A percentile compares a stretch with the other conserved stretches of the same genome.
These are phyloP conservation scores for Poeciliopsis prolifica DNA, from an alignment of 2,113 vertebrate genomes.

Conservation along the genomic window DNA sequence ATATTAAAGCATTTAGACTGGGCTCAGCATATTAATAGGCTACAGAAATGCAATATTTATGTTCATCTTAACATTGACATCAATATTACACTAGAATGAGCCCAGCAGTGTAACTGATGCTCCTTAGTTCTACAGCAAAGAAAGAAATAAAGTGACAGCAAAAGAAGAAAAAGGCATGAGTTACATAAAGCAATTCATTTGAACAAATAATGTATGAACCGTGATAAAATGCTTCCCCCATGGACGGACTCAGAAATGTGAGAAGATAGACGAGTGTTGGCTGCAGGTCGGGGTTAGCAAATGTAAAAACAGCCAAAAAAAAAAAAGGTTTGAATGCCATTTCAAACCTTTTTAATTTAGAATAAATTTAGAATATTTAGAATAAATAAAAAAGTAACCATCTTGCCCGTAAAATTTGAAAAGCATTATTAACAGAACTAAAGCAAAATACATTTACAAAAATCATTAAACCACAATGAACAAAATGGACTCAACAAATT, in stretches of 20 bases:
- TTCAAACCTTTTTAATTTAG: background rate
- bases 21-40: slow-evolving; percentile 60
- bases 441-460: background rate
- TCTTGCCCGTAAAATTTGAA: background rate
- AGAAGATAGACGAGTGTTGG: background rate
- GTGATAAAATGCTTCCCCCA: background rate
- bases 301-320: no score
- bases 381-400: background rate
- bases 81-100: slow-evolving; percentile 69
- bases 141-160: slow-evolving; percentile 20
- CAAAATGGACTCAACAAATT: background rate
- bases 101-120: slow-evolving; percentile 29
- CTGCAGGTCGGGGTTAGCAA: no score
- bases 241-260: background rate
- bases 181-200: background rate
- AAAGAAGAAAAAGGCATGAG: background rate
- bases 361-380: background rate
- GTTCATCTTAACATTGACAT: slow-evolving; percentile 54
- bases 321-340: no score
- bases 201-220: background rate
- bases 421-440: background rate
- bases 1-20: slow-evolving; percentile 72
- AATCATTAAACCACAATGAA: background rate
- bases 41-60: slow-evolving; percentile 74
- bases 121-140: slow-evolving; percentile 15